Conservation (phyloP, 2,113 vertebrate species). For the Hippoglossus stenolepis region DNA sequence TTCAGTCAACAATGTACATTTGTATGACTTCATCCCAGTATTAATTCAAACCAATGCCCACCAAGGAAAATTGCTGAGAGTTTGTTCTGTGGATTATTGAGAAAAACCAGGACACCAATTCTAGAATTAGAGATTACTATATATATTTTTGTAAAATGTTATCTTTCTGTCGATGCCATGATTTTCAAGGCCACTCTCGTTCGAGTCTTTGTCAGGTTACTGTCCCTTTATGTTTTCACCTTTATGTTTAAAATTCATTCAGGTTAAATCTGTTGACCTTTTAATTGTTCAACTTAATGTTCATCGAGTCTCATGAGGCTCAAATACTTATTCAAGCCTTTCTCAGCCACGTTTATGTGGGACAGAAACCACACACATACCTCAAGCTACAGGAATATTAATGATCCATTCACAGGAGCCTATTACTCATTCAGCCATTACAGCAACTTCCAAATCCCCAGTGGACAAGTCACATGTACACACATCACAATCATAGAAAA, state of each 20-base stretch:
- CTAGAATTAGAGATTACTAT: too few relatives aligned
- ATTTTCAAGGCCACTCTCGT: slow-evolving; percentile 20
- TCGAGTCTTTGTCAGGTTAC: background rate
- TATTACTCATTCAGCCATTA: slow-evolving; percentile 47
- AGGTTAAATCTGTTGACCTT: background rate
- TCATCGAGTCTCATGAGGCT: slow-evolving; percentile 4
- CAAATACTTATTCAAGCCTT: slow-evolving; percentile 3
- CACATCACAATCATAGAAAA: slow-evolving; percentile 31
- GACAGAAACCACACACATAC: slow-evolving; percentile 19
- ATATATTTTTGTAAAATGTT: background rate
- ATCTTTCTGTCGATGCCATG: background rate
- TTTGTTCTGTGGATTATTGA: too few relatives aligned
- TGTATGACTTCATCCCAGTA: too few relatives aligned
- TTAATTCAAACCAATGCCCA: background rate
- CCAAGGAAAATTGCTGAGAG: too few relatives aligned
- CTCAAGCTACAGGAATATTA: slow-evolving; percentile 60
- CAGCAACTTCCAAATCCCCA: slow-evolving; percentile 47
- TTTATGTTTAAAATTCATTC: background rate
- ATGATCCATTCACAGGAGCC: slow-evolving; percentile 49
- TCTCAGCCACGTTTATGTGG: slow-evolving; percentile 7
- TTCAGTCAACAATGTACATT: background rate
- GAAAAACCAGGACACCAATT: background rate
- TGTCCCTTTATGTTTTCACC: background rate
- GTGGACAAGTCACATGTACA: slow-evolving; percentile 14
- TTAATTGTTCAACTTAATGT: background rate